Evolutionary conservation across 2,888 invertebrate genomes (phyloP), one percentile per base, ranked within the genome.

Genomic region (Eupithecia vulgata): DNA sequence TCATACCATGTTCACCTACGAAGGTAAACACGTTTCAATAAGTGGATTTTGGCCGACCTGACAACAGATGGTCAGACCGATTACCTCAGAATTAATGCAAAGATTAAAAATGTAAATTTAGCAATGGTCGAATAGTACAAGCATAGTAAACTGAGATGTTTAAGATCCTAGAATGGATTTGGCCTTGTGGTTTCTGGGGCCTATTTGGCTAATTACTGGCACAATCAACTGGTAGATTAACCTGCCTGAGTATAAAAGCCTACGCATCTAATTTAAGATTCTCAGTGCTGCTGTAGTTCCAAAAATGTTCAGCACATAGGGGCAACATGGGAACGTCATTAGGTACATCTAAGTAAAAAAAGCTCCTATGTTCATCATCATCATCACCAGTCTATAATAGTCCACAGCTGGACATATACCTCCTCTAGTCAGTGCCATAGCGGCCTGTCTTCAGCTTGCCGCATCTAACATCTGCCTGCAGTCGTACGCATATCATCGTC

Each of bases 41-140:
- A 65, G 72, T 68, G 40, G 66, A 67, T 61, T 73, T 73, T 70
- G 61, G 69, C 66, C 15, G 42, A 61, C 64, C 59, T 35, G 66
- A 48, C 34, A 70, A 68, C 72, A 70, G 69, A 73, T 69, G 73
- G 73, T 67, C 69, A 73, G 69, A 70, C n/a, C 59, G 65, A 68
- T 72, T 68, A 68, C 64, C 42, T 42, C 65, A 37, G 62, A 71
- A 67, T 67, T 71, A 71, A 71, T 71, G 37, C 61, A 61, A 30
- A 72, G 48, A n/a, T 52, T 52, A 61, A 17, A 34, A 61, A 61
- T 61, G 34, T 61, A 61, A 61, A 61, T 61, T 34, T 61, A 61
- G 37, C 64, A 40, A 35, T 57, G 57, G 57, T 57, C 25, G 57
- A 57, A 57, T 57, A 25, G 57, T 25, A 57, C 57, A 57, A 57